These are phyloP conservation scores for Danio choprae DNA, from an alignment of 2,797 vertebrate species.

Conservation along the genomic window DNA sequence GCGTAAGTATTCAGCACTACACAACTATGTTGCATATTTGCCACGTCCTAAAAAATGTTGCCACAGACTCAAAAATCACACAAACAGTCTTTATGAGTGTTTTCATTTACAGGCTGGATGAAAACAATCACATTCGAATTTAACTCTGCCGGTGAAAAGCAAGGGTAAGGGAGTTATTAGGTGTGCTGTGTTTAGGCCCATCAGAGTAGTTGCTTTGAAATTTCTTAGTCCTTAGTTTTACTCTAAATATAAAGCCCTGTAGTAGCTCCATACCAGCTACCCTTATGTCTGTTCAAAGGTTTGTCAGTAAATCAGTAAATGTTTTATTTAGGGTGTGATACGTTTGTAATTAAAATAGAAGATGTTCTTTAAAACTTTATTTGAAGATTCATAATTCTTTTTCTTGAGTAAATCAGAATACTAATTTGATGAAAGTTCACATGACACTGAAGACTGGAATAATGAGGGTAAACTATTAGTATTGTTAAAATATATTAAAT, in stretches of 20 bases:
- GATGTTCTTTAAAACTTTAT: not conserved
- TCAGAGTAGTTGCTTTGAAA: constrained; percentile 14
- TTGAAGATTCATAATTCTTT: too few species aligned
- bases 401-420: too few species aligned
- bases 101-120: constrained; percentile 75
- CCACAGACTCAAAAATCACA: not conserved
- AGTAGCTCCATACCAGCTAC: not conserved
- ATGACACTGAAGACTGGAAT: too few species aligned
- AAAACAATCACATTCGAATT: constrained; percentile 79
- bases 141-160: constrained; percentile 60
- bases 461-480: too few species aligned
- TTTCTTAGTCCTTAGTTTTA: not conserved
- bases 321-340: not conserved
- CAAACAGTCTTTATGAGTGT: not conserved
- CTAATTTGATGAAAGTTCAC: too few species aligned
- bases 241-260: not conserved
- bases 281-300: not conserved
- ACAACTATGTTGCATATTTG: not conserved
- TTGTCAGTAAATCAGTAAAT: too few species aligned
- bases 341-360: not conserved
- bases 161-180: constrained; percentile 69
- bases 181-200: constrained; percentile 3
- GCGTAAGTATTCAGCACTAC: constrained; percentile 83
- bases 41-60: not conserved
- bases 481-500: too few species aligned